Evolutionary conservation across 2,888 invertebrate species (phyloP).

Genomic region (Sarcophaga subvicina): DNA sequence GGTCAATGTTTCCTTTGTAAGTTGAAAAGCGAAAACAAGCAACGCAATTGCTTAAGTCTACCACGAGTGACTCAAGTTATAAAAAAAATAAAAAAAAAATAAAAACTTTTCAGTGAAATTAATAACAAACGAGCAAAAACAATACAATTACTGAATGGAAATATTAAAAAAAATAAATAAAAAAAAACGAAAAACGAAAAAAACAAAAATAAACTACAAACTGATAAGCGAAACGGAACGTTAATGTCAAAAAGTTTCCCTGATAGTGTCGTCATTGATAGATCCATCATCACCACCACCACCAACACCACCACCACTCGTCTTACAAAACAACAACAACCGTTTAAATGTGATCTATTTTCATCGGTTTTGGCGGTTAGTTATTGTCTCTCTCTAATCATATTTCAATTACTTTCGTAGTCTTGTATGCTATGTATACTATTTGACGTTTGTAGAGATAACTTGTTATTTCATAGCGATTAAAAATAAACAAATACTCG

Average conservation of each 20-base stretch:
- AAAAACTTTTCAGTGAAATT: neutral
- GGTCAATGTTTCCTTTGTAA: too few relatives aligned
- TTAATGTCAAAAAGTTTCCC: slow-evolving; percentile 20
- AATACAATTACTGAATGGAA: neutral
- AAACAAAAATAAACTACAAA: neutral
- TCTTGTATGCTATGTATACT: too few relatives aligned
- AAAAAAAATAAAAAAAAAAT: slow-evolving; percentile 19
- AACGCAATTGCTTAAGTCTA: too few relatives aligned
- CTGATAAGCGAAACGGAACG: slow-evolving; percentile 20
- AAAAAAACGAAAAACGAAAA: neutral
- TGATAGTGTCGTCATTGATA: slow-evolving; percentile 42
- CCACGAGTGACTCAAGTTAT: neutral
- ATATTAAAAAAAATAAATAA: neutral
- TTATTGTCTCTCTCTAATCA: too few relatives aligned
- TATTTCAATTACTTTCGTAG: too few relatives aligned
- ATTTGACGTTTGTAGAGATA: too few relatives aligned
- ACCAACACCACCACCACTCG: neutral
- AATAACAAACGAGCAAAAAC: slow-evolving; percentile 2
- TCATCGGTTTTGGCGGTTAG: neutral
- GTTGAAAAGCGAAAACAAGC: too few relatives aligned
- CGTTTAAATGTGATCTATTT: neutral
- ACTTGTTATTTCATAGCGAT: too few relatives aligned
- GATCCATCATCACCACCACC: neutral
- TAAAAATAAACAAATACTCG: too few relatives aligned
- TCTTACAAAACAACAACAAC: neutral